Conservation (phyloP, 2,797 vertebrate species). For the Taenioides sp. region DNA sequence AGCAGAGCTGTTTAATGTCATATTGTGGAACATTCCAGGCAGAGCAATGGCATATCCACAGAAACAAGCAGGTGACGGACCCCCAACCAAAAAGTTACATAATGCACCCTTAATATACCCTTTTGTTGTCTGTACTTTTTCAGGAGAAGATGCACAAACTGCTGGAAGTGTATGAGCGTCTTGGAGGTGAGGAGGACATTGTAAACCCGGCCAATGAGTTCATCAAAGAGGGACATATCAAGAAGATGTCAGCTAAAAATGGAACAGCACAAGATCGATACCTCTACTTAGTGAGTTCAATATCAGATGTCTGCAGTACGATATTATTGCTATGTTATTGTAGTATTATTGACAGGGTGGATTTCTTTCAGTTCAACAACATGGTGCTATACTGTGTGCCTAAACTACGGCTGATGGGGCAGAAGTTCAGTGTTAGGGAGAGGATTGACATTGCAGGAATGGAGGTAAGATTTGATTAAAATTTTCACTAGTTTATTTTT, state of each 20-base stretch:
- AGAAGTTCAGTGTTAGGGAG: slow-evolving; percentile 96
- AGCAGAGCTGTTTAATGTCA: too few relatives aligned
- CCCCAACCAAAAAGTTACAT: too few relatives aligned
- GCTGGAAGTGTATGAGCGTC: slow-evolving; percentile 91
- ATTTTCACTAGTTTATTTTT: neutral
- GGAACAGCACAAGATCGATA: slow-evolving; percentile 94
- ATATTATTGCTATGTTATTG: neutral
- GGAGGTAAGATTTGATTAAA: slow-evolving; percentile 77
- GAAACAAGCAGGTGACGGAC: too few relatives aligned
- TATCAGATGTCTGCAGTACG: slow-evolving; percentile 32
- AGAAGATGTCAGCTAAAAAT: slow-evolving; percentile 96
- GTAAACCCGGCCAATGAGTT: slow-evolving; percentile 97
- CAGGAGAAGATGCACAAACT: slow-evolving; percentile 98
- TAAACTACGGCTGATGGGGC: slow-evolving; percentile 92
- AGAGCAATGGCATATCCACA: too few relatives aligned
- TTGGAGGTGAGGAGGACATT: slow-evolving; percentile 95
- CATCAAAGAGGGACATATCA: slow-evolving; percentile 96
- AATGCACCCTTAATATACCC: too few relatives aligned
- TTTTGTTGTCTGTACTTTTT: neutral
- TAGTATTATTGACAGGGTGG: slow-evolving; percentile 6
- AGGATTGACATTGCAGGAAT: slow-evolving; percentile 94
- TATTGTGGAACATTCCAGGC: too few relatives aligned
- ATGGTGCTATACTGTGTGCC: slow-evolving; percentile 98
- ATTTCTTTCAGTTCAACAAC: slow-evolving; percentile 87
- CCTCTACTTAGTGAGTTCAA: slow-evolving; percentile 87